These are phyloP conservation scores for Sturnus vulgaris DNA, from an alignment of 2,113 vertebrate species.

Conservation along the genomic window DNA sequence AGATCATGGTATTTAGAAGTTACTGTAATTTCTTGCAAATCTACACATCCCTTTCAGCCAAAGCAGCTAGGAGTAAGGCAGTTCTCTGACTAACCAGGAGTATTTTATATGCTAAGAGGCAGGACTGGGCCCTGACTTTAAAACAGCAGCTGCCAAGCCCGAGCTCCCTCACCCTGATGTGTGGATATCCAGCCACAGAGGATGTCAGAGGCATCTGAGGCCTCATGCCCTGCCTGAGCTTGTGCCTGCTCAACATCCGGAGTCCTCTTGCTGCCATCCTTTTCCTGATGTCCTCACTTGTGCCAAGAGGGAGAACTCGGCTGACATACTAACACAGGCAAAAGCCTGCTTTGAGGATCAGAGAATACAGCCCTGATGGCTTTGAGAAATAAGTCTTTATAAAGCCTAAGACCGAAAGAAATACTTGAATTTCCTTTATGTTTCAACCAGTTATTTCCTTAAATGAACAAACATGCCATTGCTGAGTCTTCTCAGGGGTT, in stretches of 20 bases:
- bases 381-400: not conserved
- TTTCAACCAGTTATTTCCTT: constrained; percentile 3
- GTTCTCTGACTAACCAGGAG: not conserved
- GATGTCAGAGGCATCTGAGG: not conserved
- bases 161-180: fast-evolving
- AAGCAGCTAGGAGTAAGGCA: not conserved
- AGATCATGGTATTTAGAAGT: not conserved
- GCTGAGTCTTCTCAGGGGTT: not conserved
- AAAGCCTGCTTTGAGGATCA: not conserved
- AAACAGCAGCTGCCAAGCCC: not conserved
- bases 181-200: not conserved
- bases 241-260: not conserved
- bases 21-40: not conserved
- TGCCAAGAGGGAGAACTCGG: not conserved
- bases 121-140: not conserved
- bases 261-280: not conserved
- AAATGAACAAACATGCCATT: not conserved
- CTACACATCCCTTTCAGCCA: not conserved
- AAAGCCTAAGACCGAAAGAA: not conserved
- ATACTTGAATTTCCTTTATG: constrained; percentile 6
- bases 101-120: not conserved
- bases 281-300: not conserved
- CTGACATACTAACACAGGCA: not conserved
- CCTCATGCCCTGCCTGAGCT: not conserved
- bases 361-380: not conserved